Evolutionary conservation across 2,113 vertebrate species (phyloP).

Genomic region (Podarcis cretensis): DNA sequence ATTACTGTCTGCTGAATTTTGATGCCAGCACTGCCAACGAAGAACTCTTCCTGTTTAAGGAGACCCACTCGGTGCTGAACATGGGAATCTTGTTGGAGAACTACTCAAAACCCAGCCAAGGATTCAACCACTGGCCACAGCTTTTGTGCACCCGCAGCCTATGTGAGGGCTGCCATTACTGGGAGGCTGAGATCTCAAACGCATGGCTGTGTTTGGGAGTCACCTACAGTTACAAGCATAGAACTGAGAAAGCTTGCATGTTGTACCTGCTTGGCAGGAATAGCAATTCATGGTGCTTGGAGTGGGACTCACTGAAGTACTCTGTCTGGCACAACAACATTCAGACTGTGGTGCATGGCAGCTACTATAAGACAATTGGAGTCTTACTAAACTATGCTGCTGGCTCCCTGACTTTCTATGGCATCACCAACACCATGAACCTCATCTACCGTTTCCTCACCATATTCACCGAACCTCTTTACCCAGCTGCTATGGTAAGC

Average conservation of each 20-base stretch:
- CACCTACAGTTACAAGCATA: conserved; percentile 48
- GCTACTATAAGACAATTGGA: conserved; percentile 59
- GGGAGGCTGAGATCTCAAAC: conserved; percentile 65
- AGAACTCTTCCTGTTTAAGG: conserved; percentile 66
- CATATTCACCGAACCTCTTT: conserved; percentile 62
- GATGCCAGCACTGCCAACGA: conserved; percentile 48
- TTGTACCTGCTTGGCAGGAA: conserved; percentile 64
- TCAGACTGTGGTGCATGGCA: conserved; percentile 56
- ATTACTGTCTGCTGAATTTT: conserved; percentile 63
- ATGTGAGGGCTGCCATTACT: conserved; percentile 63
- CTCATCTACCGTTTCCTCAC: conserved; percentile 64
- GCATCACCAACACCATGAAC: conserved; percentile 43
- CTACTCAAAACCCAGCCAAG: not conserved
- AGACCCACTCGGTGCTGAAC: conserved; percentile 61
- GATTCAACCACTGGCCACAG: conserved; percentile 64
- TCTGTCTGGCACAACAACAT: conserved; percentile 64
- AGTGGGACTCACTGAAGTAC: conserved; percentile 64
- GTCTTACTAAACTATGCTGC: conserved; percentile 54
- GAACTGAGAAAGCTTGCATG: conserved; percentile 5
- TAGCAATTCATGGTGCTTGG: conserved; percentile 67
- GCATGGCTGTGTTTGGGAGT: conserved; percentile 67
- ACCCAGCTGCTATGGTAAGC: conserved; percentile 67
- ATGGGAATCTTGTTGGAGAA: conserved; percentile 57
- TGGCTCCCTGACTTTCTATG: conserved; percentile 64
- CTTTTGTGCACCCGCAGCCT: conserved; percentile 60